phyloP scores from a whole-genome alignment of 2,797 vertebrate species.

The Enteromius argenteus region DNA sequence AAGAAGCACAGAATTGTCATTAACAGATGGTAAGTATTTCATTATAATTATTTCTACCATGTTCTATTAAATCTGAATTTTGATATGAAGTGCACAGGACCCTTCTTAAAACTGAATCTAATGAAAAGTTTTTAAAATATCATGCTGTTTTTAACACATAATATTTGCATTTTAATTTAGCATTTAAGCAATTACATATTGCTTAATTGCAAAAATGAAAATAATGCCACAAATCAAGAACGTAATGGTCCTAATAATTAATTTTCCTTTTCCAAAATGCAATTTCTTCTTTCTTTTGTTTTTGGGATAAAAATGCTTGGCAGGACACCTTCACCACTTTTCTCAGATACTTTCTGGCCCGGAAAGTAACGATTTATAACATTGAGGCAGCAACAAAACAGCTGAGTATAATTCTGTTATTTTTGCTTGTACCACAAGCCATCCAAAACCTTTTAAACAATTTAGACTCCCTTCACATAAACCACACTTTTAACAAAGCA shows the following conservation, averaged over 20 bases:
- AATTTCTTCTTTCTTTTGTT: neutral
- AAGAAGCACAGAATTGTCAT: neutral
- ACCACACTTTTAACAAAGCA: constrained; percentile 50
- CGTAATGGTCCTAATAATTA: neutral
- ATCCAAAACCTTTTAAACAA: constrained; percentile 52
- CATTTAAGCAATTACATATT: neutral
- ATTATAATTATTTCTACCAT: neutral
- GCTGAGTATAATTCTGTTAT: constrained; percentile 35
- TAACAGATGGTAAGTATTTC: neutral
- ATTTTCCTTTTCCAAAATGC: neutral
- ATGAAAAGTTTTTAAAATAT: neutral
- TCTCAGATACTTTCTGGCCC: constrained; percentile 1
- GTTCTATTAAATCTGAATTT: neutral
- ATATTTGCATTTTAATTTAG: no score
- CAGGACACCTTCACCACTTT: neutral
- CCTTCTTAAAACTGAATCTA: neutral
- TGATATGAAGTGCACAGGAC: neutral
- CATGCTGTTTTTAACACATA: neutral
- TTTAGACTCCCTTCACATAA: constrained; percentile 39
- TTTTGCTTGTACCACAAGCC: constrained; percentile 24
- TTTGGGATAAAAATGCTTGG: neutral
- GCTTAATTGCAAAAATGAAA: neutral
- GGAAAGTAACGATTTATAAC: constrained; percentile 17
- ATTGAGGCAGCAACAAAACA: constrained; percentile 11
- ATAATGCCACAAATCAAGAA: neutral